phyloP scores from a whole-genome alignment of 2,797 vertebrate genomes.

The Taenioides sp. region DNA sequence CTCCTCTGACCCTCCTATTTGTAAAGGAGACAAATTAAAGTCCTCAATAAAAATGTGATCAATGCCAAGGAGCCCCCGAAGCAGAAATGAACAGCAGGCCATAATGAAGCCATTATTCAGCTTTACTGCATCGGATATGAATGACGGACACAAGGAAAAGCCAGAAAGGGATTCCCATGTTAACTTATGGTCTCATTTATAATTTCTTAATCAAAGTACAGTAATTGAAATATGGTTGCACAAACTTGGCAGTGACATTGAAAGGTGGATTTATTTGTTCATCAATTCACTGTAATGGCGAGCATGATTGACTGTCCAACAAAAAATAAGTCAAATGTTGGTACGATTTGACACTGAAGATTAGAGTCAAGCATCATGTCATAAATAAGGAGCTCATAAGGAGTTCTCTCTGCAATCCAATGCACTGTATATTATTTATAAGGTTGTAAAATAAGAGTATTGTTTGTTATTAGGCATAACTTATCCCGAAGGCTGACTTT shows the following conservation, averaged over 20 bases:
- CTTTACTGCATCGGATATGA: constrained; percentile 62
- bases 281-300: constrained; percentile 11
- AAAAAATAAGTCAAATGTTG: constrained; percentile 18
- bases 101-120: constrained; percentile 73
- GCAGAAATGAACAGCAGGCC: constrained; percentile 53
- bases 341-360: constrained; percentile 17
- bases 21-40: constrained; percentile 76
- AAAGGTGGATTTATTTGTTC: neutral
- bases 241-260: neutral
- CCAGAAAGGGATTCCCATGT: constrained; percentile 32
- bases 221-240: constrained; percentile 3
- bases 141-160: constrained; percentile 55
- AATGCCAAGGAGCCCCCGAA: constrained; percentile 62
- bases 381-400: constrained; percentile 11
- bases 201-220: constrained; percentile 12
- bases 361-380: constrained; percentile 17
- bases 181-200: constrained; percentile 30
- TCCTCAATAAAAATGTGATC: constrained; percentile 72
- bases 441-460: too few relatives aligned
- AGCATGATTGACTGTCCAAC: constrained; percentile 6
- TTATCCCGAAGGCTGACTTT: too few relatives aligned
- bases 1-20: constrained; percentile 66
- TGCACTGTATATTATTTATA: neutral
- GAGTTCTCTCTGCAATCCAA: neutral
- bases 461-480: too few relatives aligned